Conservation (phyloP, 1,140 invertebrate species). For the Adelges cooleyi region DNA sequence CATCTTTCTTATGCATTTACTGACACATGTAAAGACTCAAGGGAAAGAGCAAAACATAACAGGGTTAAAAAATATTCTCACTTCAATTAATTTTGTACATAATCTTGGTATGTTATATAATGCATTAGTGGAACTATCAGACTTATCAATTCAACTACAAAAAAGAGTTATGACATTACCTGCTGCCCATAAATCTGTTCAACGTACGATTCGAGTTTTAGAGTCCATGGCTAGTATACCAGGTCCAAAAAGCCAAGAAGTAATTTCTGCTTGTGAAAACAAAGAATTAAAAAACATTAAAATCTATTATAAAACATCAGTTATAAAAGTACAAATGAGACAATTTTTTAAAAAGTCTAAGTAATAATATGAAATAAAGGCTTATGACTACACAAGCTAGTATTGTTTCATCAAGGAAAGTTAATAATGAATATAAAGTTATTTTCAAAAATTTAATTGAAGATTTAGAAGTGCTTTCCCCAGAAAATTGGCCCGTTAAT, state of each 20-base stretch:
- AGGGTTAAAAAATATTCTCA: not conserved
- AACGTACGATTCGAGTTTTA: too few relatives aligned
- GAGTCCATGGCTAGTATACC: too few relatives aligned
- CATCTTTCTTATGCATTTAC: slow-evolving; percentile 2
- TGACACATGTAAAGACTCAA: not conserved
- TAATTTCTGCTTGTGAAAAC: too few relatives aligned
- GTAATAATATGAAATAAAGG: too few relatives aligned
- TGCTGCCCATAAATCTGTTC: not conserved
- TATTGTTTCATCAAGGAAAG: too few relatives aligned
- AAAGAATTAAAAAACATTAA: too few relatives aligned
- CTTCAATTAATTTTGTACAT: not conserved
- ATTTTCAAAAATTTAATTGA: not conserved
- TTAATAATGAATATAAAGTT: too few relatives aligned
- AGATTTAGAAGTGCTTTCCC: not conserved
- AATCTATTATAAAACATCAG: too few relatives aligned
- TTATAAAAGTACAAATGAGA: too few relatives aligned
- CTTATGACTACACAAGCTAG: too few relatives aligned
- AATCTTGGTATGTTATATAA: not conserved
- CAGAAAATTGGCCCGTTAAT: not conserved
- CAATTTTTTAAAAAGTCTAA: too few relatives aligned
- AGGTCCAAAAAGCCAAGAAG: too few relatives aligned
- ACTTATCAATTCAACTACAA: not conserved
- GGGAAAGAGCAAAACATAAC: not conserved
- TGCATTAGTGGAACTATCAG: not conserved
- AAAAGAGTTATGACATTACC: slow-evolving; percentile 9